phyloP scores from a whole-genome alignment of 2,797 vertebrate genomes.

The Sternotherus odoratus region DNA sequence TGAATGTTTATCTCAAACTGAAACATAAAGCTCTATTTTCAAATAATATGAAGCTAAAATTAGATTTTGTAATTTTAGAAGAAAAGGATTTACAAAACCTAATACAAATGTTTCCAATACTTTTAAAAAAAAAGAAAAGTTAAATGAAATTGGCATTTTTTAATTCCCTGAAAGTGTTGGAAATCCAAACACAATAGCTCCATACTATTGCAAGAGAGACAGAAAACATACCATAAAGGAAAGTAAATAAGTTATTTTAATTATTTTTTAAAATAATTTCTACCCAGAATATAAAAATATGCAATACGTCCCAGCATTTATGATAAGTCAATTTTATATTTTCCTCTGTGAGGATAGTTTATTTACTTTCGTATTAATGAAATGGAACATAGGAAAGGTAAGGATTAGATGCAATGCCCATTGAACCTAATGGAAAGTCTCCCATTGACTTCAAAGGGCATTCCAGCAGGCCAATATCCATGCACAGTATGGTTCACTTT shows the following conservation, averaged over 20 bases:
- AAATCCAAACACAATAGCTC: conserved; percentile 8
- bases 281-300: not conserved
- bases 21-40: not conserved
- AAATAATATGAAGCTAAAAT: not conserved
- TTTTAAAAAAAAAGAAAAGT: not conserved
- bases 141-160: not conserved
- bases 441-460: not conserved
- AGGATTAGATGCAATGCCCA: not conserved
- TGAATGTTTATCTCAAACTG: not conserved
- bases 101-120: not conserved
- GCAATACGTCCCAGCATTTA: not conserved
- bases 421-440: not conserved
- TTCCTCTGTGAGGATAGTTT: not conserved
- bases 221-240: not conserved
- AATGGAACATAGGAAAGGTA: not conserved
- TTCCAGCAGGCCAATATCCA: not conserved
- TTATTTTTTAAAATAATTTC: not conserved
- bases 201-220: not conserved
- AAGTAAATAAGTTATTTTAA: not conserved
- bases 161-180: not conserved
- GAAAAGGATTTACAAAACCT: not conserved
- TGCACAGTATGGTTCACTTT: not conserved
- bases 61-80: not conserved
- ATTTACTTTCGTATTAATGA: not conserved
- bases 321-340: not conserved